Evolutionary conservation across 2,797 vertebrate genomes (phyloP).

Genomic region (Emydoidea blandingii): DNA sequence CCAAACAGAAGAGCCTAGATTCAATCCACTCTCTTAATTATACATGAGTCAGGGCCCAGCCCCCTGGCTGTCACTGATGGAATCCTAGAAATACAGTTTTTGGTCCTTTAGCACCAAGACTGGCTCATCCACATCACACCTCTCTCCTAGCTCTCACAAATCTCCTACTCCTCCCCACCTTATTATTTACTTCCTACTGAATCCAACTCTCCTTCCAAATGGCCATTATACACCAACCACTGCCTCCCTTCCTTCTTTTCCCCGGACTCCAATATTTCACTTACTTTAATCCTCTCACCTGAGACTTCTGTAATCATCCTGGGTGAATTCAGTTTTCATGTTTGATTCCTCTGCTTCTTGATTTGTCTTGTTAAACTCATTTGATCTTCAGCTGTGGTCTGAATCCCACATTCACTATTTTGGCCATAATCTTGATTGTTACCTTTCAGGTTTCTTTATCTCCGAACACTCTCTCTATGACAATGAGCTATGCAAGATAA

Average conservation of each 20-base stretch:
- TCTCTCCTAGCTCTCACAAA: background rate
- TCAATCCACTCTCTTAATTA: background rate
- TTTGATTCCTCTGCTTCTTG: background rate
- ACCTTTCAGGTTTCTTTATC: no score
- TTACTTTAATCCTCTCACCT: background rate
- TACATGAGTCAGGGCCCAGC: background rate
- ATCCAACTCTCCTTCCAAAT: background rate
- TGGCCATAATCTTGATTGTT: no score
- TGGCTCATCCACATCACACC: fast-evolving
- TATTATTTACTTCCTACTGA: background rate
- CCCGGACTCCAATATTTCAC: background rate
- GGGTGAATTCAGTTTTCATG: background rate
- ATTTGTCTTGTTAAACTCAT: background rate
- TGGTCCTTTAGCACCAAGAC: background rate
- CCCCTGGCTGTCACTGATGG: background rate
- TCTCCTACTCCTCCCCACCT: background rate
- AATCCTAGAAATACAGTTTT: background rate
- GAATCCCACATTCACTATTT: background rate
- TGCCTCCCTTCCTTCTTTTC: background rate
- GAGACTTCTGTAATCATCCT: background rate
- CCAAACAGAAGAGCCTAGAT: background rate
- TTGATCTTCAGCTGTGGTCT: background rate
- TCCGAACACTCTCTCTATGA: no score
- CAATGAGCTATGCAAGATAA: background rate
- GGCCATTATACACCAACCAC: background rate